Conservation (phyloP, 2,113 vertebrate genomes). For the Vireo altiloquus region DNA sequence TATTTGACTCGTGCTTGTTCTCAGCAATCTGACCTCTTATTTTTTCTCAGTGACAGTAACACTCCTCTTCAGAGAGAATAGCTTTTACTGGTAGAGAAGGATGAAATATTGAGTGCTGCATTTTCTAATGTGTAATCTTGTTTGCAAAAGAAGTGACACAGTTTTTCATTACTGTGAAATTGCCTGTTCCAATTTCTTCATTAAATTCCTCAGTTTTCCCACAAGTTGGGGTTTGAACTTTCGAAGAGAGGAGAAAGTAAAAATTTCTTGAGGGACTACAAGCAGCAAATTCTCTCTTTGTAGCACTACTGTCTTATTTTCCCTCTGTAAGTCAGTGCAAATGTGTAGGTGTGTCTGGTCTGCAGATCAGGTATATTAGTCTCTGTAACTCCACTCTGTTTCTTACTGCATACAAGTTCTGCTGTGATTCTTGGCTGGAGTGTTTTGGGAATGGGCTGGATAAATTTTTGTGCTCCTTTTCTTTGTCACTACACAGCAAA, state of each 20-base stretch:
- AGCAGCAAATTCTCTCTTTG: neutral
- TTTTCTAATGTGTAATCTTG: neutral
- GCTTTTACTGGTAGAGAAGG: neutral
- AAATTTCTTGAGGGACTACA: neutral
- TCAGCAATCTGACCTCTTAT: neutral
- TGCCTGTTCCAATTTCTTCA: neutral
- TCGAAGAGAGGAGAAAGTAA: neutral
- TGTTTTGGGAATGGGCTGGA: neutral
- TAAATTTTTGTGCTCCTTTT: neutral
- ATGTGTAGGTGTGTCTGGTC: neutral
- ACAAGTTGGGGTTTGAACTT: neutral
- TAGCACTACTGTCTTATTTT: neutral
- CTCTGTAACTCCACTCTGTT: neutral
- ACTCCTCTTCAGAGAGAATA: neutral
- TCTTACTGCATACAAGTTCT: neutral
- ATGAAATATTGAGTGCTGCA: neutral
- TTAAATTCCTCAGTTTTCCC: neutral
- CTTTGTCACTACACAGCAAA: fast-evolving
- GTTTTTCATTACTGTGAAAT: neutral
- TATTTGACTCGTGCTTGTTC: fast-evolving
- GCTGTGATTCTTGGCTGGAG: neutral
- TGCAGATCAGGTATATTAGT: neutral
- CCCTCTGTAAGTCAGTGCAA: neutral
- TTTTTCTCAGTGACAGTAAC: neutral
- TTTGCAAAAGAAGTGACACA: neutral